Base-by-base conservation (phyloP, 2,113 vertebrate species). In the Gnathonemus longibarbis region DNA sequence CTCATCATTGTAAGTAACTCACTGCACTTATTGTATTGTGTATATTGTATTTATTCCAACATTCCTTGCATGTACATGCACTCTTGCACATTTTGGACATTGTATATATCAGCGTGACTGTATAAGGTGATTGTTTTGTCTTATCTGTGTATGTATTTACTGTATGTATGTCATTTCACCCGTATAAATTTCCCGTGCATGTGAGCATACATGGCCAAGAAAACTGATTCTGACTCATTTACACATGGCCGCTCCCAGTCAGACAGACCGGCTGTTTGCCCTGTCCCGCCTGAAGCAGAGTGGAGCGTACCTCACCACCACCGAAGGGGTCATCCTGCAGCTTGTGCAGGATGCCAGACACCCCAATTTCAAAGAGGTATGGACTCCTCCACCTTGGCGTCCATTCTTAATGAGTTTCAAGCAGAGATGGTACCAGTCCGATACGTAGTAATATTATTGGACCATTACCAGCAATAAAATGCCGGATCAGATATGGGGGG, bases 261-360 rank as follows among this genome's bases (percentile, higher is more conserved):
- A 98, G 93, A 96, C 97, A n/a, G 97, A 98, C 92, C 95, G 97
- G n/a, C 91, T 98, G 90, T 95, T 97, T 83, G 97, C 97, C 0
- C 93, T 98, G 90, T 95, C 97, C 52, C 94, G 97, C 2, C 94
- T 98, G 94, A 96, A 95, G 88, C 97, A 98, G 94, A 98, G 97
- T 0, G 97, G 97, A 0, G 97, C 95, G 17, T 97, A 94, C 92
- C 96, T 98, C 87, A 97, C 96, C 90, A 97, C 97, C 90, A 97
- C 97, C 1, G 97, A 98, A 92, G 96, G 94, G 0, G 95, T 97
- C 15, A 94, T 98, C 50, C 93, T 98, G 90, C 97, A 98, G 92
- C 95, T 98, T 0, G 93, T 98, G 85, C 93, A 95, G n/a, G 97
- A 97, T 0, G 95, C 97, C 0, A 94, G 95, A 45, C 96, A 98